Conservation (phyloP, 2,113 vertebrate species). For the Melierax canorus region DNA sequence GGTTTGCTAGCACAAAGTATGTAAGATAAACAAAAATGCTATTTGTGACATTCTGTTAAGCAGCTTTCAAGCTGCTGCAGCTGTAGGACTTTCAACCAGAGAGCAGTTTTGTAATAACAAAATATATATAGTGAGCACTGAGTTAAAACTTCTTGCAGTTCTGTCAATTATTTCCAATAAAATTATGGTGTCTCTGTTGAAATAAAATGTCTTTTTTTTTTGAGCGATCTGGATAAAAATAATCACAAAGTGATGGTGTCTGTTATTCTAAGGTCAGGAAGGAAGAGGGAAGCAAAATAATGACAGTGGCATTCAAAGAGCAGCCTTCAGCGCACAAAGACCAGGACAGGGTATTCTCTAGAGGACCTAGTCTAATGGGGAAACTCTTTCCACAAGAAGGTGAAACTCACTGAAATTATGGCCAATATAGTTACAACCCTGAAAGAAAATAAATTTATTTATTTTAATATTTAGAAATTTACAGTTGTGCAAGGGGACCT, state of each 20-base stretch:
- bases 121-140: background rate
- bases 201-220: background rate
- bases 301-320: background rate
- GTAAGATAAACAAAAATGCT: background rate
- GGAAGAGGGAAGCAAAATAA: background rate
- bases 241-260: background rate
- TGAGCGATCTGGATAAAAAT: background rate
- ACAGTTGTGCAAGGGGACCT: background rate
- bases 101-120: background rate
- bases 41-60: background rate
- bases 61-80: background rate
- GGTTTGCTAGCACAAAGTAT: background rate
- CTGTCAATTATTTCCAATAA: background rate
- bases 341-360: background rate
- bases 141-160: background rate
- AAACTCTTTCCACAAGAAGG: background rate
- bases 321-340: background rate
- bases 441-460: background rate
- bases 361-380: background rate
- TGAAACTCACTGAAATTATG: background rate
- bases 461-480: background rate
- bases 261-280: background rate
- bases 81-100: background rate
- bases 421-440: background rate
- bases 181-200: background rate